A percentile compares a stretch with the other conserved stretches of the same genome.
Conservation (phyloP, 2,113 vertebrate species). For the Oxygymnocypris stewartii region DNA sequence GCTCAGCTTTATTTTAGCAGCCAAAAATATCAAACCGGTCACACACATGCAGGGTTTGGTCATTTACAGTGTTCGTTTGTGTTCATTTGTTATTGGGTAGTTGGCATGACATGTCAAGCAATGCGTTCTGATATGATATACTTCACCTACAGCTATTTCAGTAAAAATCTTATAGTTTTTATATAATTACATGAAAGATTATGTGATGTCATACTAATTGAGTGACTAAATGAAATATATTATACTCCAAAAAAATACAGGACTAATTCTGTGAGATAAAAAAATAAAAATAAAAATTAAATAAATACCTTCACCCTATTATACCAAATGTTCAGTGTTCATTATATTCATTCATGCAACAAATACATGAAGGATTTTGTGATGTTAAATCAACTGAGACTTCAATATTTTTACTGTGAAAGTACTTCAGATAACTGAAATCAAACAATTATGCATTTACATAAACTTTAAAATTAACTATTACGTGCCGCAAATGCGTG, state of each 20-base stretch:
- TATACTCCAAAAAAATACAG: not conserved
- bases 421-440: not conserved
- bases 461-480: not conserved
- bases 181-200: not conserved
- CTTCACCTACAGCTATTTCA: not conserved
- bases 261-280: not conserved
- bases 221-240: not conserved
- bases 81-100: not conserved
- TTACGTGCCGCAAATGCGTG: not conserved
- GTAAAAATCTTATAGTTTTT: not conserved
- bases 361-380: not conserved
- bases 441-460: not conserved
- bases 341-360: not conserved
- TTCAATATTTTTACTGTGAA: no score
- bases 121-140: not conserved
- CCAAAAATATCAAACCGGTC: conserved; percentile 32
- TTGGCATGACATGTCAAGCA: not conserved
- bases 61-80: not conserved
- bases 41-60: conserved; percentile 19
- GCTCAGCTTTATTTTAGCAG: not conserved
- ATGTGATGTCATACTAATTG: not conserved
- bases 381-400: not conserved
- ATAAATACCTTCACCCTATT: no score
- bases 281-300: no score
- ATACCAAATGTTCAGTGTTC: not conserved